These are phyloP conservation scores for Cheilosia vulpina DNA, from an alignment of 2,888 invertebrate species.

Conservation along the genomic window DNA sequence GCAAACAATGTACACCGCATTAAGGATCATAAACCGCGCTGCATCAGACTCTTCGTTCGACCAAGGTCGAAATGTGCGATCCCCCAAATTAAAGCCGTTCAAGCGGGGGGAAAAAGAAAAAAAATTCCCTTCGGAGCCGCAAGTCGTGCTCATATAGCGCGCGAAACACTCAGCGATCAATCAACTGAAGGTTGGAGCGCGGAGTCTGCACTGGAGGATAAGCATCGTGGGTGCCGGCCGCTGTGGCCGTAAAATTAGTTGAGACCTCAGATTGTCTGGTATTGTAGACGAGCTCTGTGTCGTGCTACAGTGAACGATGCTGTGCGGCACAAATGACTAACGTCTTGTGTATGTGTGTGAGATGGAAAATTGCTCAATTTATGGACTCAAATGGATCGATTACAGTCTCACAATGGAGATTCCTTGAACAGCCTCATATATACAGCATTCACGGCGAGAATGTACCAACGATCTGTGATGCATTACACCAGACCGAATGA, in stretches of 20 bases:
- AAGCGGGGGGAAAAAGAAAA: slow-evolving; percentile 37
- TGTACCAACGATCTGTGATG: slow-evolving; percentile 71
- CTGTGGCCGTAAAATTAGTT: slow-evolving; percentile 71
- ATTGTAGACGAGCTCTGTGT: slow-evolving; percentile 55
- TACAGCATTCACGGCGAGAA: slow-evolving; percentile 13
- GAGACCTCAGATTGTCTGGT: slow-evolving; percentile 67
- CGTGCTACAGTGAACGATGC: slow-evolving; percentile 65
- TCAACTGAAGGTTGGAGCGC: slow-evolving; percentile 58
- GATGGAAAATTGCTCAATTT: slow-evolving; percentile 75
- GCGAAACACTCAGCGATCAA: slow-evolving; percentile 64
- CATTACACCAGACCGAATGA: slow-evolving; percentile 68
- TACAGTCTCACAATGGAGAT: slow-evolving; percentile 69
- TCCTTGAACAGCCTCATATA: slow-evolving; percentile 46
- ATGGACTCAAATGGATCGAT: slow-evolving; percentile 75
- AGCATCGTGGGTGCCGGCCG: slow-evolving; percentile 67
- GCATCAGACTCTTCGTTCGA: slow-evolving; percentile 34
- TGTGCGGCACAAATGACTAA: slow-evolving; percentile 61
- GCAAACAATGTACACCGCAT: slow-evolving; percentile 70
- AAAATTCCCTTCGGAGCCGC: not conserved
- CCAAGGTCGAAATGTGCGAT: slow-evolving; percentile 69
- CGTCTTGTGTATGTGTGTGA: slow-evolving; percentile 20
- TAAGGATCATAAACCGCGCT: slow-evolving; percentile 69
- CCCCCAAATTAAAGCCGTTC: slow-evolving; percentile 68
- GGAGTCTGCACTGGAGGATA: not conserved
- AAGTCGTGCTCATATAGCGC: slow-evolving; percentile 66